phyloP scores from a whole-genome alignment of 2,113 vertebrate species.

The Muntiacus muntjak region DNA sequence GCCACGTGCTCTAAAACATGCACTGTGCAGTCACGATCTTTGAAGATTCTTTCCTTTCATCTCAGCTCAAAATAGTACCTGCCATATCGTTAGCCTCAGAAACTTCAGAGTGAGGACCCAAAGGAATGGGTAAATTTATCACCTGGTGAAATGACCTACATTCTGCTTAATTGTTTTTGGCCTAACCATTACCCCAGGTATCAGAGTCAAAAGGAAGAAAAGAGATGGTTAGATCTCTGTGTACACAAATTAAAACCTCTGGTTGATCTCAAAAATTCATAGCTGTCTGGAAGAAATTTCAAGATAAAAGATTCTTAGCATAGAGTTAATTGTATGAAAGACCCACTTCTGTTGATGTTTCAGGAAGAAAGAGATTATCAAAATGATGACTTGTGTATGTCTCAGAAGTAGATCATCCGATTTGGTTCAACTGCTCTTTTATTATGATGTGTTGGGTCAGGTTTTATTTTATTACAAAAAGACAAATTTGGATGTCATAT shows the following conservation, averaged over 20 bases:
- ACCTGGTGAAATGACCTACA: conserved; percentile 58
- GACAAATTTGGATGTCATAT: conserved; percentile 32
- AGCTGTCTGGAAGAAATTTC: conserved; percentile 42
- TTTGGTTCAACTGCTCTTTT: conserved; percentile 19
- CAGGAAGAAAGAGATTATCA: conserved; percentile 55
- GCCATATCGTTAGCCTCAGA: background rate
- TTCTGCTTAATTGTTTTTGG: conserved; percentile 69
- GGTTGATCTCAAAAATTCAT: background rate
- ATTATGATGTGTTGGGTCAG: background rate
- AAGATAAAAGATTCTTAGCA: background rate
- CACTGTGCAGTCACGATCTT: background rate
- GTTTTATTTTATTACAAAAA: conserved; percentile 47
- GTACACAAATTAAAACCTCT: background rate
- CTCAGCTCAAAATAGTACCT: conserved; percentile 43
- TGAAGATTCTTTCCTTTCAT: conserved; percentile 66
- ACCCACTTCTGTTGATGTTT: conserved; percentile 34
- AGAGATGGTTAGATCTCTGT: background rate
- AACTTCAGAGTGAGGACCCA: conserved; percentile 37
- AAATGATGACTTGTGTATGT: conserved; percentile 37
- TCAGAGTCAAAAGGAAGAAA: conserved; percentile 61
- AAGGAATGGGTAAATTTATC: conserved; percentile 52
- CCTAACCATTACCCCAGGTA: conserved; percentile 59
- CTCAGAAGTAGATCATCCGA: background rate
- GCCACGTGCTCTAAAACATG: background rate
- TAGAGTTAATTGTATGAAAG: background rate